Base-by-base conservation (phyloP, 2,888 invertebrate species). In the Papilio demoleus region DNA sequence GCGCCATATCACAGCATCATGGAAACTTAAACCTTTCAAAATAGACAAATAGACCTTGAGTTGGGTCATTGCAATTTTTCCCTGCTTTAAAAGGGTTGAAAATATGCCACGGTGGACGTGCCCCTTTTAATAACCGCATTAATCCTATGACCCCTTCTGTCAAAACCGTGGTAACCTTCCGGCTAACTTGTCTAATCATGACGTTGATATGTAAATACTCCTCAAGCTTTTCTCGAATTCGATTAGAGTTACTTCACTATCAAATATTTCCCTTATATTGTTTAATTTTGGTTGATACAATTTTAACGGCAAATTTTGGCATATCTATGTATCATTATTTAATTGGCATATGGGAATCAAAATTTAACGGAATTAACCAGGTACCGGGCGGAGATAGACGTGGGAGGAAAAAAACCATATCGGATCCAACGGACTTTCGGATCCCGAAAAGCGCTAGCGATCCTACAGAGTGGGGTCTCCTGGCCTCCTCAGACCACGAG, bases 401-500 rank as follows among this genome's bases (percentile, higher is more conserved):
- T 82, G 85, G 83, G 70, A 75, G 88, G 80, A 83, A 83, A 81
- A 83, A 82, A 74, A 82, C 81, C 68, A 81, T 83, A 70, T 82
- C 82, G 69, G 79, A 80, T 69, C 76, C 81, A 17, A 72, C 75
- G 65, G 82, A 82, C 69, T 82, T 76, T 75, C 75, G 81, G 72
- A 75, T 77, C 63, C 81, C 81, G 34, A 74, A 81, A 72, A 82
- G 82, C 50, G 81, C 81, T 61, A 75, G 75, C 60, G 81, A 82
- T 74, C 81, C 81, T 70, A 77, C 84, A 60, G 82, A 83, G 71
- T 83, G 84, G 81, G 81, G 82, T 70, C 80, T 85, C 70, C 79
- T 84, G 75, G 86, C 80, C 76, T 79, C 81, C 77, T 87, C 80
- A 73, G 86, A 84, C 83, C 87, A 78, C 78, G 82, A 83, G 83